Conservation (phyloP, 2,888 invertebrate genomes). For the Dorcus parallelipipedus region DNA sequence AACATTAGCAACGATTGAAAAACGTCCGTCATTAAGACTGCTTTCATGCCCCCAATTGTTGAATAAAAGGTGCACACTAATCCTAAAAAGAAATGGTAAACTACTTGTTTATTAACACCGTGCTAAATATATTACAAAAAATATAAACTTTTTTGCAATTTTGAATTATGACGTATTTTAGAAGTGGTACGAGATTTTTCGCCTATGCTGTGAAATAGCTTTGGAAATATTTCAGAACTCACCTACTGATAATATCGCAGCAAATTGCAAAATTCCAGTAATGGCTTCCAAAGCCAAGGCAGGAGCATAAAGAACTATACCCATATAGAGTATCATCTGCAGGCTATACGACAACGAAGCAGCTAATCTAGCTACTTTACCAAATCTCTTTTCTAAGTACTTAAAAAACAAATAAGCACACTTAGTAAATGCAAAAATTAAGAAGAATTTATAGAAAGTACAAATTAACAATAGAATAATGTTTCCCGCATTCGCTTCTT, state of each 20-base stretch:
- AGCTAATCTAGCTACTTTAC: constrained; percentile 66
- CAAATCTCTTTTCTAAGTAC: constrained; percentile 88
- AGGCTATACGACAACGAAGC: constrained; percentile 83
- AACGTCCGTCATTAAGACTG: constrained; percentile 83
- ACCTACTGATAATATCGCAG: constrained; percentile 72
- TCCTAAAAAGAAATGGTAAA: constrained; percentile 42
- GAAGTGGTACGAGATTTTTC: too few species aligned
- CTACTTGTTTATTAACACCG: too few species aligned
- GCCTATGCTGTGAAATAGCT: neutral
- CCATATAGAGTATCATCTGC: constrained; percentile 88
- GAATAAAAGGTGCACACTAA: constrained; percentile 84
- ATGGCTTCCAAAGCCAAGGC: constrained; percentile 85
- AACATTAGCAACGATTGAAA: constrained; percentile 85
- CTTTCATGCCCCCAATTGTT: constrained; percentile 87
- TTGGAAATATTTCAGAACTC: constrained; percentile 33
- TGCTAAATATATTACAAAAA: too few species aligned
- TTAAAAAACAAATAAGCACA: constrained; percentile 45
- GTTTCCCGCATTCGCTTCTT: too few species aligned
- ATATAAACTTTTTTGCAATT: too few species aligned
- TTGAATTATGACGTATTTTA: too few species aligned
- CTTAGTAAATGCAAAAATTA: neutral
- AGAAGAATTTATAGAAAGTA: too few species aligned
- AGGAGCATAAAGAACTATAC: constrained; percentile 91
- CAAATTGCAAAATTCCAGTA: constrained; percentile 68
- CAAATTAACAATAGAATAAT: too few species aligned